Percentiles rank a stretch among this genome's conserved stretches.
These are phyloP conservation scores for Megaceryle torquata DNA, from an alignment of 2,113 vertebrate species.

Conservation along the genomic window DNA sequence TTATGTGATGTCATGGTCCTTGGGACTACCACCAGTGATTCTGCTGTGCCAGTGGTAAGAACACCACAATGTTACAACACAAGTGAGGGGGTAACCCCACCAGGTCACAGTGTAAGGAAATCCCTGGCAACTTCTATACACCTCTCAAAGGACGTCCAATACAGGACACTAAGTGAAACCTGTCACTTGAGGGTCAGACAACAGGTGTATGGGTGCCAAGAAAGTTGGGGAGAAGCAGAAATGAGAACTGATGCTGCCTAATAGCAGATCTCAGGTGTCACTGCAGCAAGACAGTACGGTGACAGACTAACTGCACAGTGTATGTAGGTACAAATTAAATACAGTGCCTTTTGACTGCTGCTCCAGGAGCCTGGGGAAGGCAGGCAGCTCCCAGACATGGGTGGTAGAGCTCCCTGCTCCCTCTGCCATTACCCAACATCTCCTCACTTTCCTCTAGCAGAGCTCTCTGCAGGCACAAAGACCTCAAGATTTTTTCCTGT, in stretches of 20 bases:
- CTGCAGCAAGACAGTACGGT: not conserved
- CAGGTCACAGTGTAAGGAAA: accelerated
- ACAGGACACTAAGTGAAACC: not conserved
- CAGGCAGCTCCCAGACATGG: not conserved
- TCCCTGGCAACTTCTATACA: not conserved
- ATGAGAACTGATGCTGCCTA: not conserved
- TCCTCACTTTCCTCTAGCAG: not conserved
- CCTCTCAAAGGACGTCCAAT: not conserved
- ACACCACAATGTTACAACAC: accelerated
- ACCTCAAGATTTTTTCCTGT: not conserved
- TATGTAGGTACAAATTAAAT: not conserved
- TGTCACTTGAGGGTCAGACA: not conserved
- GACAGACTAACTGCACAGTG: not conserved
- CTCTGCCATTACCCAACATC: not conserved
- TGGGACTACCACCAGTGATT: not conserved
- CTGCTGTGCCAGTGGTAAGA: not conserved
- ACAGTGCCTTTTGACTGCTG: not conserved
- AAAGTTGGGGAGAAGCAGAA: not conserved
- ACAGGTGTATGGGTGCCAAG: no score
- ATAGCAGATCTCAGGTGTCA: accelerated
- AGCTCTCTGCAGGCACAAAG: not conserved
- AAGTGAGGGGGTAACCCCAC: not conserved
- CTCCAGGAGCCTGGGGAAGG: not conserved
- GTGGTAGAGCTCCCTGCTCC: not conserved
- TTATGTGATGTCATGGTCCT: not conserved